Conservation (phyloP, 2,888 invertebrate genomes). For the Eustalomyia histrio region DNA sequence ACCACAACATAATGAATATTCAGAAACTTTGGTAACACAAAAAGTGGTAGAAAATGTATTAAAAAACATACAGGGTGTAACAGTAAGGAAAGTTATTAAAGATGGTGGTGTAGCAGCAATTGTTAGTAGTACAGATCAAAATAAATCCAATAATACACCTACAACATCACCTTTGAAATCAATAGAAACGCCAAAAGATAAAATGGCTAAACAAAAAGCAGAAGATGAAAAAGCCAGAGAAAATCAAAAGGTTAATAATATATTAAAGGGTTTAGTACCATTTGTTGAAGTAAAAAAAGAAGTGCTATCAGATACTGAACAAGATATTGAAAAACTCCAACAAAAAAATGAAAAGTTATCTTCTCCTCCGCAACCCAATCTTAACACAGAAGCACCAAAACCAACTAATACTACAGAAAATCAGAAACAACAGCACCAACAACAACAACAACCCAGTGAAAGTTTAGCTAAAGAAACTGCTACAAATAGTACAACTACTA, state of each 20-base stretch:
- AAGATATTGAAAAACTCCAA: slow-evolving; percentile 41
- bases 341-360: slow-evolving; percentile 1
- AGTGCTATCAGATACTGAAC: slow-evolving; percentile 71
- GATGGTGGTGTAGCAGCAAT: slow-evolving; percentile 8
- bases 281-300: slow-evolving; percentile 76
- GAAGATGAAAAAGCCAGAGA: slow-evolving; percentile 40
- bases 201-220: slow-evolving; percentile 22
- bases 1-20: slow-evolving; percentile 1
- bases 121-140: background rate
- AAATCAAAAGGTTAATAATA: slow-evolving; percentile 52
- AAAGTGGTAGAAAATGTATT: slow-evolving; percentile 71
- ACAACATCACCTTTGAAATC: background rate
- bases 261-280: slow-evolving; percentile 71
- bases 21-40: slow-evolving; percentile 53
- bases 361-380: background rate
- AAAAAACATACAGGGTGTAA: slow-evolving; percentile 73
- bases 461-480: background rate
- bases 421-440: no score
- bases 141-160: background rate
- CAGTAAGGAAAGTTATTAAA: slow-evolving; percentile 74
- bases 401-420: background rate
- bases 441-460: no score
- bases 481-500: slow-evolving; percentile 11
- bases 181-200: slow-evolving; percentile 9
- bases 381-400: background rate